Evolutionary conservation across 2,888 invertebrate genomes (phyloP).

Genomic region (Phragmatobia fuliginosa): DNA sequence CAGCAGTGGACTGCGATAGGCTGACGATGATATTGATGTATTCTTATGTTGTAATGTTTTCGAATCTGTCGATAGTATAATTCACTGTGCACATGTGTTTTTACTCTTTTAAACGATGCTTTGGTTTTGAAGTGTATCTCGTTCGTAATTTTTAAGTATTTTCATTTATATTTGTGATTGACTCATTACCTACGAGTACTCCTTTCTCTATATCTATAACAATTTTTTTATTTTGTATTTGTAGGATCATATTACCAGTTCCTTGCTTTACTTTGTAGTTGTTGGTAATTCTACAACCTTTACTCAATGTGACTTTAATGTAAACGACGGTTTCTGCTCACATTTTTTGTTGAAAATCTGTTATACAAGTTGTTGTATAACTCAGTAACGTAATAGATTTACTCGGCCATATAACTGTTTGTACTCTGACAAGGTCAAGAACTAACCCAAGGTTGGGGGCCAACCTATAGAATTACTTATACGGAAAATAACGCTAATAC

Average conservation of each 20-base stretch:
- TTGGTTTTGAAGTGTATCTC: neutral
- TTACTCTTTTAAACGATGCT: neutral
- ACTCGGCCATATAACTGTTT: slow-evolving; percentile 13
- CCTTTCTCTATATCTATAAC: neutral
- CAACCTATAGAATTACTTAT: slow-evolving; percentile 22
- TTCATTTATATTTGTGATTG: neutral
- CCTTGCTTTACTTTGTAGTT: neutral
- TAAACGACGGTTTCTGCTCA: neutral
- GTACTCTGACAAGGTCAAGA: slow-evolving; percentile 41
- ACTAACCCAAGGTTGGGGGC: slow-evolving; percentile 36
- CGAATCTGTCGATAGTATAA: neutral
- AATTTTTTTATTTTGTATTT: too few species aligned
- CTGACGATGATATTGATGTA: too few species aligned
- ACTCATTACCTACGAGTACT: neutral
- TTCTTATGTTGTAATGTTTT: neutral
- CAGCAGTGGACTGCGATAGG: too few species aligned
- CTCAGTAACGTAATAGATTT: slow-evolving; percentile 13
- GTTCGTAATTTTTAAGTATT: neutral
- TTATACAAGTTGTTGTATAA: slow-evolving; percentile 6
- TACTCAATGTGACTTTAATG: neutral
- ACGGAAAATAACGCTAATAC: neutral
- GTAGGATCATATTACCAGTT: neutral
- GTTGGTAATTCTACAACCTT: neutral
- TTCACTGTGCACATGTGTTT: neutral
- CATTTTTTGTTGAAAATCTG: slow-evolving; percentile 1